These are phyloP conservation scores for Drosophila pseudotakahashii DNA, from an alignment of 2,888 invertebrate species.

Conservation along the genomic window DNA sequence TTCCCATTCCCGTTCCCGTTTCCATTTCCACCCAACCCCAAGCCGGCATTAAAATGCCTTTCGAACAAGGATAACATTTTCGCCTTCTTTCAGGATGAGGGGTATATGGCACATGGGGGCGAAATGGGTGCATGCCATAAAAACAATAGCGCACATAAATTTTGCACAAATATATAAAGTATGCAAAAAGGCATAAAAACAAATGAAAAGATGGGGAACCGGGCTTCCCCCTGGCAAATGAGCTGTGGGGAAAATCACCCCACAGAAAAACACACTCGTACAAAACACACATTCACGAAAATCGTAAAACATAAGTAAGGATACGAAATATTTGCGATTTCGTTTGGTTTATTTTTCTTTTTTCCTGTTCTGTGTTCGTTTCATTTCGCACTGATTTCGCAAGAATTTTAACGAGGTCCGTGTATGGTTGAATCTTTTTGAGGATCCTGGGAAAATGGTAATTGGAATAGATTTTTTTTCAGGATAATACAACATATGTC, in stretches of 20 bases:
- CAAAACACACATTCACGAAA: slow-evolving; percentile 14
- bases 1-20: slow-evolving; percentile 4
- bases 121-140: slow-evolving; percentile 82
- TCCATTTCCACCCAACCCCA: slow-evolving; percentile 9
- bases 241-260: slow-evolving; percentile 35
- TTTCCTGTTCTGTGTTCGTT: slow-evolving; percentile 22
- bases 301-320: slow-evolving; percentile 73
- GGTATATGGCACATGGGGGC: slow-evolving; percentile 50
- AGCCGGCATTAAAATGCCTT: slow-evolving; percentile 43
- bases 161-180: slow-evolving; percentile 78
- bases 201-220: slow-evolving; percentile 44
- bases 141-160: slow-evolving; percentile 82
- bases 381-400: slow-evolving; percentile 68
- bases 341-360: slow-evolving; percentile 30
- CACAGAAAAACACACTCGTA: slow-evolving; percentile 17
- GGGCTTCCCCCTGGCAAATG: slow-evolving; percentile 47
- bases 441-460: slow-evolving; percentile 4
- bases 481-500: too few species aligned
- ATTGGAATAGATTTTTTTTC: neutral
- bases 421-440: slow-evolving; percentile 25
- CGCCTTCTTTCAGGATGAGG: slow-evolving; percentile 32
- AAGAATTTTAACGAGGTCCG: slow-evolving; percentile 76
- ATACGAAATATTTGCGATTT: slow-evolving; percentile 61
- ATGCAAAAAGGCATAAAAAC: slow-evolving; percentile 75
- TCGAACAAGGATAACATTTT: slow-evolving; percentile 70